A percentile compares a stretch with the other conserved stretches of the same genome.
phyloP scores from a whole-genome alignment of 2,888 invertebrate genomes.

The Conus canariensis region DNA sequence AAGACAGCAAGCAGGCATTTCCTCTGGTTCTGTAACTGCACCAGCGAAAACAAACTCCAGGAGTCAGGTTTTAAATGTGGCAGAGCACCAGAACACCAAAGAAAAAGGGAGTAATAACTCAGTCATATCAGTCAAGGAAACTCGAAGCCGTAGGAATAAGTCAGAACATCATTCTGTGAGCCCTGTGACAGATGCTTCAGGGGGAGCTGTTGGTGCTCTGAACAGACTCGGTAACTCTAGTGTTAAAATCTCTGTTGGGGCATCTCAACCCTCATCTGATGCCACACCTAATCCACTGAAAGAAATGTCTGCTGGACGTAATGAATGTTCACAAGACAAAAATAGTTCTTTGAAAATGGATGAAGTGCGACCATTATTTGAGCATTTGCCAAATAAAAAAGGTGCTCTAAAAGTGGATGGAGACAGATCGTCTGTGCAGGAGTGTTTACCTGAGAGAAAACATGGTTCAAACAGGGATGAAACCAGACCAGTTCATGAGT shows the following conservation, averaged over 20 bases:
- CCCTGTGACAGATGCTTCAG: neutral
- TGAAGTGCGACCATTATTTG: neutral
- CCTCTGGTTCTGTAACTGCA: neutral
- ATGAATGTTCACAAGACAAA: slow-evolving; percentile 3
- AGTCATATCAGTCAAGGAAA: neutral
- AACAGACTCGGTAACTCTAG: neutral
- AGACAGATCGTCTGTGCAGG: neutral
- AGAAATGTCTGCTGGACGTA: neutral
- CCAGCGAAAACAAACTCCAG: neutral
- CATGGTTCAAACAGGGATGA: neutral
- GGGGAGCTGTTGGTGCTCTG: neutral
- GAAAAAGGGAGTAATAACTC: neutral
- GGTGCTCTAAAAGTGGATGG: neutral
- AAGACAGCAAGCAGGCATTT: neutral
- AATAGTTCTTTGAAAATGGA: neutral
- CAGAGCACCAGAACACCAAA: neutral
- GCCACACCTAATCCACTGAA: neutral
- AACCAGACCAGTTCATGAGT: neutral
- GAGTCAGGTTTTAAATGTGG: neutral
- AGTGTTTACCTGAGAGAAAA: neutral
- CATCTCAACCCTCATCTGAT: neutral
- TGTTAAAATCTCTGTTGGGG: no score
- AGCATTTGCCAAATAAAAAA: neutral
- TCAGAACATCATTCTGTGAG: neutral
- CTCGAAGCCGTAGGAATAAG: neutral